Base-by-base conservation (phyloP, 2,888 invertebrate species). In the Athalia circularis region DNA sequence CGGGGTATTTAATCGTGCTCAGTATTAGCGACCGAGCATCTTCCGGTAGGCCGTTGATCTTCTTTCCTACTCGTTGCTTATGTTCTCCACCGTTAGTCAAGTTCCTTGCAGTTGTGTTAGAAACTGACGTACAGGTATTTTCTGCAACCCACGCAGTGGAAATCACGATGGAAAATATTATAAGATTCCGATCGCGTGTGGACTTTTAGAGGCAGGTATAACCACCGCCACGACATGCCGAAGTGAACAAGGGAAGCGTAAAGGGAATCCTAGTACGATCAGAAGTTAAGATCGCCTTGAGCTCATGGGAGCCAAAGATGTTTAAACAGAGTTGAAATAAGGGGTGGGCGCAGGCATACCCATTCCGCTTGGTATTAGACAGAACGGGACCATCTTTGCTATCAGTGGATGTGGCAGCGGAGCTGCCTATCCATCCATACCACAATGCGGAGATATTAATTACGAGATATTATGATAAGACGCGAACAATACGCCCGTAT, bases 391-490 rank as follows among this genome's bases (percentile, higher is more conserved):
- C 68, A 87, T 86, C 88, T 88, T 88, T 86, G 87, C 88, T 89
- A 89, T 88, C 89, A 88, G 88, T 88, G 88, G 88, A 84, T 86
- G 86, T 89, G 88, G 86, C 88, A 88, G 87, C 86, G 87, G 86
- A 87, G 87, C 87, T 87, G 87, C 86, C 86, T 88, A 90, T 89
- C 90, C 88, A 89, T 90, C 90, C 88, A 90, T 89, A 89, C 86
- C 84, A 90, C 90, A 90, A 90, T 90, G 89, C 89, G 84, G 87
- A 86, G 90, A 89, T 90, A 90, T 90, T 90, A 90, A 90, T 90
- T 90, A 90, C 88, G 89, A 89, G 90, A 90, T 89, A 90, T 90
- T 90, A 90, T 87, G 90, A 90, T 90, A 90, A 90, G 90, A 87
- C 86, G 84, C 81, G 89, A 90, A 90, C 90, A 90, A 90, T 90